phyloP scores from a whole-genome alignment of 2,113 vertebrate species.

The Myotis yumanensis region DNA sequence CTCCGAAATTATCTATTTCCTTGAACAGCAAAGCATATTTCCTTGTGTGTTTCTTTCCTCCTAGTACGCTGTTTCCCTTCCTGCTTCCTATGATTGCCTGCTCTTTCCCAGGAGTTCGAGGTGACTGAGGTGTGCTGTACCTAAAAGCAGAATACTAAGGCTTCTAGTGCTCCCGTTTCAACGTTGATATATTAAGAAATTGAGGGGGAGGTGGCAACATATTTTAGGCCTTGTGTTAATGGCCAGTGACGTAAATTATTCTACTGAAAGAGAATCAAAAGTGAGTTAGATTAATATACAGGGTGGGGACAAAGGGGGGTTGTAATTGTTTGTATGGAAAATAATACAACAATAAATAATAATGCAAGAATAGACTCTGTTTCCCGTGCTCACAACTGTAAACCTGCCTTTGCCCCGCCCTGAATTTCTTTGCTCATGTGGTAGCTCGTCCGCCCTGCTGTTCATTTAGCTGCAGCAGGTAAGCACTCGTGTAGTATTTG shows the following conservation, averaged over 20 bases:
- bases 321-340: neutral
- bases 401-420: neutral
- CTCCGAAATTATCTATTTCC: conserved; percentile 45
- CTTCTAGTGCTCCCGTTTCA: neutral
- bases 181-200: neutral
- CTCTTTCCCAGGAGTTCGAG: neutral
- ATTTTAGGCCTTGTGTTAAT: neutral
- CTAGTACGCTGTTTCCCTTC: neutral
- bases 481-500: neutral
- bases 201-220: neutral
- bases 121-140: rapidly evolving
- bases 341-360: neutral
- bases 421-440: neutral
- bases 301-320: neutral
- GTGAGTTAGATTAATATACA: neutral
- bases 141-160: neutral
- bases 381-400: neutral
- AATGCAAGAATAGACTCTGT: neutral
- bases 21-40: neutral
- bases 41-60: neutral
- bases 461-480: neutral
- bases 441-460: neutral
- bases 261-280: neutral
- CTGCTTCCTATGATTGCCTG: neutral
- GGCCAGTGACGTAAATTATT: neutral